Evolutionary conservation across 2,888 invertebrate genomes (phyloP), one percentile per base, ranked within the genome.

Genomic region (Reticulitermes lucifugus): DNA sequence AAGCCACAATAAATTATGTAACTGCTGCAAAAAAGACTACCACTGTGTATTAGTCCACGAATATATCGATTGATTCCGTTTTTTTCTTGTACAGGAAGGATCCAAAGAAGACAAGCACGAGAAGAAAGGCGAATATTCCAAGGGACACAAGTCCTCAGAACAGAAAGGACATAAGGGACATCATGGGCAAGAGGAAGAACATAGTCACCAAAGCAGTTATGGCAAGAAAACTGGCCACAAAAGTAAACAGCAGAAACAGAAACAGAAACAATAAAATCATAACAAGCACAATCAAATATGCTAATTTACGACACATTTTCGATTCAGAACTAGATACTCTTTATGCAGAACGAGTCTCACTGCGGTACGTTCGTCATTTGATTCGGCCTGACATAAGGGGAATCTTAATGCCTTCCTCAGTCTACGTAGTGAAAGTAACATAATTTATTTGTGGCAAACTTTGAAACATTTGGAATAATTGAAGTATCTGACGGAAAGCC

Each of bases 111-210:
- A 89, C 29, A 88, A 89, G 55, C 88, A 90, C 85, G 89, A 89
- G 12, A 90, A 90, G 87, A 86, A 88, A n/a, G 88, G 88, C 12
- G 89, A 90, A 86, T 89, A 89, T 84, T 87, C 87, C 0, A 88
- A 89, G 41, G 90, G 89, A 5, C 90, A 91, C 84, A 89, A 89
- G 41, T 87, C 87, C 14, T 87, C 89, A 6, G 89, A 89, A 22
- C 89, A 90, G 85, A 90, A 90, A 85, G 89, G 89, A 0, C 89
- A 90, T 87, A 89, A 89, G 86, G 88, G 87, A 25, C 88, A 89
- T 79, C 89, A 89, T 79, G 89, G 89, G 2, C 87, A 88, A 21
- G 89, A 90, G 84, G 89, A 88, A 55, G 88, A 89, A 46, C 88
- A 89, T 85, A 88, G 89, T 41, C 89, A 89, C 83, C 89, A 89